Evolutionary conservation across 2,888 invertebrate species (phyloP), one percentile per base, ranked within the genome.

Genomic region (Drosophila barbarae): DNA sequence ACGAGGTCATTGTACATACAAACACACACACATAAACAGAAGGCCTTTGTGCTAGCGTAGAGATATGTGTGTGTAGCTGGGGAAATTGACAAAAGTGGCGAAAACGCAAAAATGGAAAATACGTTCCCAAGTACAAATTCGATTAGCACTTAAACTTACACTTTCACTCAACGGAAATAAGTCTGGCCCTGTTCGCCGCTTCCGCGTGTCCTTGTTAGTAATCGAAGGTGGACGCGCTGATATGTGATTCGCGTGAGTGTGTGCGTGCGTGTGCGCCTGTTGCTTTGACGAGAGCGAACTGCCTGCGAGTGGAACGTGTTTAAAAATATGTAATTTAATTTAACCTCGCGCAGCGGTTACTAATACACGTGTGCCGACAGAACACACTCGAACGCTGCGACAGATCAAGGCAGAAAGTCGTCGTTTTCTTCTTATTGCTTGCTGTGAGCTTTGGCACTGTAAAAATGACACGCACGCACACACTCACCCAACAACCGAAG

Each of bases 381-480:
- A 52, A 30, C 26, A 41, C 44, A 32, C 26, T 55, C 59, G 42
- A 34, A 35, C 41, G 49, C 28, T 41, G 21, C 12, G 26, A 44
- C 34, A 36, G 50, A 67, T 67, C 56, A 59, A 59, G 51, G 39
- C 50, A 50, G 28, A 32, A 42, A 59, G 35, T 35, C 34, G 46
- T 42, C 34, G 58, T 56, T 41, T 59, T 55, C 56, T 56, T 47
- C 26, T 15, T 47, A 57, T 41, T 30, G 39, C 46, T 59, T 69
- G 66, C 50, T 57, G 35, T 42, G 59, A 67, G 60, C 67, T 49
- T 72, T 64, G 32, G 63, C 66, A 55, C 71, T 72, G 51, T 60
- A 61, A 72, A 71, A 65, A 28, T 81, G 84, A 82, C 83, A 83
- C 83, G 73, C 85, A 86, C 76, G 72, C 83, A 85, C 84, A 66